Conservation (phyloP, 2,113 vertebrate genomes). For the Tachysurus fulvidraco region DNA sequence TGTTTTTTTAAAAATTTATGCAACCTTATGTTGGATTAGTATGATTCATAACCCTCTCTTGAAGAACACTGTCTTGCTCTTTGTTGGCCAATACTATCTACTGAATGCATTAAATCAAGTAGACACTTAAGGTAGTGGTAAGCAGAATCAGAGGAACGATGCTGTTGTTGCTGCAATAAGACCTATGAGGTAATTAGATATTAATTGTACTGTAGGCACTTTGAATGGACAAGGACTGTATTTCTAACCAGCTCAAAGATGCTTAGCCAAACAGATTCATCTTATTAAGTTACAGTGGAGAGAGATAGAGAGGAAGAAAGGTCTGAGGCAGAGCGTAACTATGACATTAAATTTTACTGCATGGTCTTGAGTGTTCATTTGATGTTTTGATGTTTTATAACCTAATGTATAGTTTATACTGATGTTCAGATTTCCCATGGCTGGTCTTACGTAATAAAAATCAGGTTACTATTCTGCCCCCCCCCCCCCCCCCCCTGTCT, state of each 20-base stretch:
- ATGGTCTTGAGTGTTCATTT: neutral
- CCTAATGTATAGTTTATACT: neutral
- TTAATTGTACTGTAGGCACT: constrained; percentile 50
- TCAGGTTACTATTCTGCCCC: neutral
- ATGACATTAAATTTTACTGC: neutral
- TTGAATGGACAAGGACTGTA: constrained; percentile 42
- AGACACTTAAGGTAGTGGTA: constrained; percentile 35
- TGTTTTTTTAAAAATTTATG: constrained; percentile 14
- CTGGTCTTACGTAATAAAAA: neutral
- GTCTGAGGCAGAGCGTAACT: neutral
- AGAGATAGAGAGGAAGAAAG: neutral
- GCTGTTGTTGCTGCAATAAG: constrained; percentile 47
- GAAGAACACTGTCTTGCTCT: constrained; percentile 1
- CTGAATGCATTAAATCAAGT: constrained; percentile 52
- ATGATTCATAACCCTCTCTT: constrained; percentile 32
- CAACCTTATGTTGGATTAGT: neutral
- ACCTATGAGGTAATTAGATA: constrained; percentile 48
- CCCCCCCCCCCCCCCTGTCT: neutral
- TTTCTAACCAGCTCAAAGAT: constrained; percentile 32
- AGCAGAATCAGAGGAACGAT: constrained; percentile 32
- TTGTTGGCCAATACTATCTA: constrained; percentile 33
- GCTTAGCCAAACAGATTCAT: constrained; percentile 43
- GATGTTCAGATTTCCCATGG: neutral
- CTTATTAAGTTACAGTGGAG: neutral
- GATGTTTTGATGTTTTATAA: neutral